Evolutionary conservation across 2,888 invertebrate genomes (phyloP).

Genomic region (Stenolophus ochropezus): DNA sequence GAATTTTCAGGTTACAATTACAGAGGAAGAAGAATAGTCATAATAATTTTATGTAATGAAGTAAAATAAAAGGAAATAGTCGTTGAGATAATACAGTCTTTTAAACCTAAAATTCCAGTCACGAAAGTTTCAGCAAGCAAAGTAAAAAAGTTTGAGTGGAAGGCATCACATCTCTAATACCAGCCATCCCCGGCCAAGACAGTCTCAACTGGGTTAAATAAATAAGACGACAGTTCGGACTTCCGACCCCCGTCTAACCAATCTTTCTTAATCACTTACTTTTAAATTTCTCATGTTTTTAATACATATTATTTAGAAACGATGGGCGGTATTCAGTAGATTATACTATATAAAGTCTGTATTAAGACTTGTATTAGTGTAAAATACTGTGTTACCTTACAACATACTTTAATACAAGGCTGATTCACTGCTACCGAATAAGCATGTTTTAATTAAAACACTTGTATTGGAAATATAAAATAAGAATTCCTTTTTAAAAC

Average conservation of each 20-base stretch:
- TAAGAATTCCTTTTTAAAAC: no score
- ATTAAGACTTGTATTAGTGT: no score
- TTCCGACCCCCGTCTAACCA: not conserved
- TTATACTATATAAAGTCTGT: no score
- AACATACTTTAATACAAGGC: no score
- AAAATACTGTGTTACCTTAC: no score
- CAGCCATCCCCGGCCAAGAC: slow-evolving; percentile 35
- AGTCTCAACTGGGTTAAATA: slow-evolving; percentile 49
- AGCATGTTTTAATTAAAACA: no score
- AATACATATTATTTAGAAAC: no score
- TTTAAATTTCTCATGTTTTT: no score
- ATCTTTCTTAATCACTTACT: no score
- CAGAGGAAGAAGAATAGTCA: not conserved
- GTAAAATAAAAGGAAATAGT: slow-evolving; percentile 19
- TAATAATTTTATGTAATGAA: not conserved
- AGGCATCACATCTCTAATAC: slow-evolving; percentile 47
- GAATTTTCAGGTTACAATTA: not conserved
- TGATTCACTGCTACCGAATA: no score
- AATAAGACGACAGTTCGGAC: slow-evolving; percentile 37
- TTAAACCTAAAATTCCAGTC: slow-evolving; percentile 22
- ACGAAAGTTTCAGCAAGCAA: slow-evolving; percentile 12
- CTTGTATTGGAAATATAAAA: no score
- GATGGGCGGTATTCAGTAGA: no score
- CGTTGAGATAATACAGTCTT: slow-evolving; percentile 9
- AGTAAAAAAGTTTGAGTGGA: slow-evolving; percentile 46